Evolutionary conservation across 2,888 invertebrate genomes (phyloP), one percentile per base, ranked within the genome.

Genomic region (Acronicta alni): DNA sequence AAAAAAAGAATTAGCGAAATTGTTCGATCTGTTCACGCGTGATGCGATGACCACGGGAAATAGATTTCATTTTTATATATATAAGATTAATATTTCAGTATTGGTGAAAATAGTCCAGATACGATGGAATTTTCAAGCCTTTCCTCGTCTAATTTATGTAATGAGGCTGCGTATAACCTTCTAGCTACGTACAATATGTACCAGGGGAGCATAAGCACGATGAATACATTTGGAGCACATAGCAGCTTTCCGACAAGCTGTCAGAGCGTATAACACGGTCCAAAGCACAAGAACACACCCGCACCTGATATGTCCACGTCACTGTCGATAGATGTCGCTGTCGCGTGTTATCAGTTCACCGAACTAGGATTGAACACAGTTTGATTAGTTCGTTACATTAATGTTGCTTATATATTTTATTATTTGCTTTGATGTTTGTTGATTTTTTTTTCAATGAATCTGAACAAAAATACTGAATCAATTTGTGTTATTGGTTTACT

Each of bases 221-320:
- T 58, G 20, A 51, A 32, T 59, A 51, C 37, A 46, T 52, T 52
- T 15, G 20, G 32, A 45, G 44, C 32, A 53, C 39, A 49, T 17
- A 45, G 62, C 54, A 51, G 64, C 56, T 74, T 65, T 35, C 53
- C 35, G 66, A 70, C 57, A 55, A 39, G 23, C 20, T 59, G 72
- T 72, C 72, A 18, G 18, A 43, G 20, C 64, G 12, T 15, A 74
- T 72, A 51, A 63, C 55, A 72, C 58, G 77, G 57, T 43, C 41
- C 43, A 48, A 15, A n/a, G 58, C 47, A 69, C 70, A 52, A 57
- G 48, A 55, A 77, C 46, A 63, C 32, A 57, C 48, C 39, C 49
- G 56, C 57, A 72, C 73, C 73, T 76, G 73, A 76, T 63, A 38
- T 76, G 73, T 41, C n/a, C 39, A 66, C 32, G 61, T 65, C 65